Evolutionary conservation across 37 sponge, comb jelly and placozoan genomes (phyloP).

Genomic region (Diacarnus erythraeanus): DNA sequence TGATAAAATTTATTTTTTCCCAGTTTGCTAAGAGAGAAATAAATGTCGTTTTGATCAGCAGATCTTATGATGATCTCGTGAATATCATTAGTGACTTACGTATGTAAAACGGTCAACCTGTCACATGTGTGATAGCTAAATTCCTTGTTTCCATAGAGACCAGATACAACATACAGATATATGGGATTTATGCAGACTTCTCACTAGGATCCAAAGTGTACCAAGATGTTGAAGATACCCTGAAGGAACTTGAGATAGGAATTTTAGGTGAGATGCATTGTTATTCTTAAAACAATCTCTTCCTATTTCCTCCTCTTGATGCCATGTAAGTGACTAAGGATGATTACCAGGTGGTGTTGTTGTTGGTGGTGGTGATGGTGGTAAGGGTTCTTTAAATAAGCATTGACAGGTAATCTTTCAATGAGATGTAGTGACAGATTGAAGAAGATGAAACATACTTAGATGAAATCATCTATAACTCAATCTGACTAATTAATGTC

Average conservation of each 20-base stretch:
- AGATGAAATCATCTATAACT: no score
- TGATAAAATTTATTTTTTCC: not conserved
- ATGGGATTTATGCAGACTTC: slow-evolving; percentile 78
- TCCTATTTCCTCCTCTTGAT: no score
- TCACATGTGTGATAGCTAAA: not conserved
- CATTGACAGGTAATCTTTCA: no score
- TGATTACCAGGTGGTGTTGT: no score
- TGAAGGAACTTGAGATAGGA: slow-evolving; percentile 62
- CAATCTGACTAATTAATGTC: no score
- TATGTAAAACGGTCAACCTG: slow-evolving; percentile 15
- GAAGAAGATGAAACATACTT: no score
- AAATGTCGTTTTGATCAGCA: slow-evolving; percentile 70
- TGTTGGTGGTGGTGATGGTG: no score
- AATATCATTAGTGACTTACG: slow-evolving; percentile 53
- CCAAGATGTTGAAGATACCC: slow-evolving; percentile 67
- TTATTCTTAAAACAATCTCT: not conserved
- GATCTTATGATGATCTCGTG: slow-evolving; percentile 55
- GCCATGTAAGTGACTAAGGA: no score
- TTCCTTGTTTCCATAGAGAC: slow-evolving; percentile 16
- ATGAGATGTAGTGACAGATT: no score
- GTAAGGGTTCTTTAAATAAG: no score
- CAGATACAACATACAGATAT: slow-evolving; percentile 41
- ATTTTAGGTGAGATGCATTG: slow-evolving; percentile 77
- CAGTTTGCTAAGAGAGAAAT: slow-evolving; percentile 72
- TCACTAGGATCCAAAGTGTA: slow-evolving; percentile 52